Base-by-base conservation (phyloP, 2,113 vertebrate genomes). In the Anser cygnoides region DNA sequence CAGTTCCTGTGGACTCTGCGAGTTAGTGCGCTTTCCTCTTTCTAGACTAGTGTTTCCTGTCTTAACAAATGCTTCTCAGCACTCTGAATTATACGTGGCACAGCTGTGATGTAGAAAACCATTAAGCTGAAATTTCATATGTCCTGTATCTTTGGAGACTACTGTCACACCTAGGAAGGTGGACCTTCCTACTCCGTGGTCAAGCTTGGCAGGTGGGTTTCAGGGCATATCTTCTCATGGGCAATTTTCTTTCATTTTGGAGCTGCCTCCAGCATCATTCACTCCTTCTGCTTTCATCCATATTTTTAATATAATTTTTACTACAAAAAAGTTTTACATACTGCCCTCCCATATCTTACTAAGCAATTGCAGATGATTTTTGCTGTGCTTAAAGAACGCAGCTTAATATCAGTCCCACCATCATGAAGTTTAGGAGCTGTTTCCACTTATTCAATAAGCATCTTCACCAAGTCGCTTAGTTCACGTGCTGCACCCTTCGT, bases 21-120 rank as follows among this genome's bases (percentile, higher is more conserved):
- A 88, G 85, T 61, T 54, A 37, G 33, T 78, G 49, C 93, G 76
- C 89, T 96, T 96, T 96, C 77, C 43, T 89, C 31, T 96, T 89
- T 46, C 67, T 90, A 46, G 43, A 62, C 7, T 73, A 50, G 31
- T 44, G 31, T 89, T 96, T 96, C 77, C 88, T 74, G 23, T 93
- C 92, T 89, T 75, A 90, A 86, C 43, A 85, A 83, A 83, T 33
- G n/a, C 17, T 91, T 91, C 55, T 71, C 49, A 91, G 76, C 14
- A 7, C 58, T 94, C 89, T 95, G 58, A 94, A 87, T 95, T 91
- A 49, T 13, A 55, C 18, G 16, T 83, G 37, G n/a, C 72, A 71
- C 83, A 87, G 37, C 31, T 10, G 4, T 80, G 78, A 41, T 11
- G 37, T 23, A 71, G 63, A 81, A 90, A 81, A 68, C 20, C 11